phyloP scores from a whole-genome alignment of 2,888 invertebrate genomes.

The Nasonovia ribisnigri region DNA sequence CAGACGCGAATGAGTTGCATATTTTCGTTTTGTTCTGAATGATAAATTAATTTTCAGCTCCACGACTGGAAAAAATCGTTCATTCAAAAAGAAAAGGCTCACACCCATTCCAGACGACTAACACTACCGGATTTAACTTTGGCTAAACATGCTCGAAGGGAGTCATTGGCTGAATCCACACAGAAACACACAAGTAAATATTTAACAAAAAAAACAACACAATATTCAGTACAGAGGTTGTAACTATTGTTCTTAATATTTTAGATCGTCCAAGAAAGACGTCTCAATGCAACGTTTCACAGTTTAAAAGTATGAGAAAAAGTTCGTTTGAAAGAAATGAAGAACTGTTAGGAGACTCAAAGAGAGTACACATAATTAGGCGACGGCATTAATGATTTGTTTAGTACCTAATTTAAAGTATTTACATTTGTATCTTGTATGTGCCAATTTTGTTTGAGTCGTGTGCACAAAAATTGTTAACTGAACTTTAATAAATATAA shows the following conservation, averaged over 20 bases:
- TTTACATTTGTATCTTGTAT: conserved; percentile 26
- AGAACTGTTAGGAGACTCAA: not conserved
- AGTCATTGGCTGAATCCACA: conserved; percentile 18
- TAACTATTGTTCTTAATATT: not conserved
- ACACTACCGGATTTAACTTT: conserved; percentile 55
- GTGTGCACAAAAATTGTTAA: not conserved
- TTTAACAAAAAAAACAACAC: not conserved
- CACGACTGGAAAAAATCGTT: conserved; percentile 3
- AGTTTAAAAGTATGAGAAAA: conserved; percentile 1
- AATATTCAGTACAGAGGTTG: not conserved
- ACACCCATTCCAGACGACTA: not conserved
- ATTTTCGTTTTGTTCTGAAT: not conserved
- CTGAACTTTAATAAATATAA: conserved; percentile 30
- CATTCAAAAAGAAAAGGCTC: not conserved
- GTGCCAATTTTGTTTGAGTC: conserved; percentile 39
- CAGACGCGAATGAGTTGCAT: not conserved
- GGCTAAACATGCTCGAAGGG: conserved; percentile 49
- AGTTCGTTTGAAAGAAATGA: conserved; percentile 34
- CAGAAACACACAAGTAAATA: conserved; percentile 4
- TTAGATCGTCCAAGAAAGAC: conserved; percentile 14
- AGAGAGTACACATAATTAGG: conserved; percentile 55
- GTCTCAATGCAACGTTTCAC: conserved; percentile 4
- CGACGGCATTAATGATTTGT: conserved; percentile 37
- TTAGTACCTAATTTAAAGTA: conserved; percentile 8
- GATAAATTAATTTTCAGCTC: conserved; percentile 17